A percentile compares a stretch with the other conserved stretches of the same genome.
These are phyloP conservation scores for Zaprionus lachaisei DNA, from an alignment of 1,140 invertebrate genomes.

Conservation along the genomic window DNA sequence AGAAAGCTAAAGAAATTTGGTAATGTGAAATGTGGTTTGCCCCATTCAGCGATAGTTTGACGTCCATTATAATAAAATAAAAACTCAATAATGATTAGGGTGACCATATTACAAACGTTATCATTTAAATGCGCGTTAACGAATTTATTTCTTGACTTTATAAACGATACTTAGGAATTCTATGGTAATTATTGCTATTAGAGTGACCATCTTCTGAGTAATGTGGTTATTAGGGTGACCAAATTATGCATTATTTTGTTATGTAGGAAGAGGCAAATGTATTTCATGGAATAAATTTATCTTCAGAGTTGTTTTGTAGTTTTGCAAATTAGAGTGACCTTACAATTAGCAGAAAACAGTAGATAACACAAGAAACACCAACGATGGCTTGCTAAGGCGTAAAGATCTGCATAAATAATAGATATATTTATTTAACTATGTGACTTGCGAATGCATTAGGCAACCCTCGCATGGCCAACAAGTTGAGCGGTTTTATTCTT, in stretches of 20 bases:
- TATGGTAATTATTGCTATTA: neutral
- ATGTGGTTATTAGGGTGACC: too few relatives aligned
- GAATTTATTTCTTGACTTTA: neutral
- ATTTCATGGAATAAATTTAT: too few relatives aligned
- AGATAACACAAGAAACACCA: too few relatives aligned
- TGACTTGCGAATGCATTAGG: neutral
- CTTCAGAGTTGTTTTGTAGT: too few relatives aligned
- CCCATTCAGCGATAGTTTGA: conserved; percentile 10
- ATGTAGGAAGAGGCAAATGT: too few relatives aligned
- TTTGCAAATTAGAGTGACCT: neutral
- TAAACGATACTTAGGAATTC: neutral
- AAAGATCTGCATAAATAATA: too few relatives aligned
- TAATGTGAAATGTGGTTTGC: conserved; percentile 31
- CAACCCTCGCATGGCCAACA: conserved; percentile 31
- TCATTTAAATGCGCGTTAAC: neutral
- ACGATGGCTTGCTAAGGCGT: too few relatives aligned
- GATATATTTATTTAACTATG: neutral
- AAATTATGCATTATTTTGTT: too few relatives aligned
- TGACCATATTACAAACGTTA: neutral
- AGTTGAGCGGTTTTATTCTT: conserved; percentile 19
- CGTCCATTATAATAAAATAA: conserved; percentile 12
- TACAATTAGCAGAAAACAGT: too few relatives aligned
- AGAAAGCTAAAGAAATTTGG: conserved; percentile 37
- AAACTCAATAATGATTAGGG: neutral
- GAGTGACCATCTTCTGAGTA: neutral